Evolutionary conservation across 1,140 invertebrate species (phyloP), one percentile per base, ranked within the genome.

Genomic region (Drosophila ironensis): DNA sequence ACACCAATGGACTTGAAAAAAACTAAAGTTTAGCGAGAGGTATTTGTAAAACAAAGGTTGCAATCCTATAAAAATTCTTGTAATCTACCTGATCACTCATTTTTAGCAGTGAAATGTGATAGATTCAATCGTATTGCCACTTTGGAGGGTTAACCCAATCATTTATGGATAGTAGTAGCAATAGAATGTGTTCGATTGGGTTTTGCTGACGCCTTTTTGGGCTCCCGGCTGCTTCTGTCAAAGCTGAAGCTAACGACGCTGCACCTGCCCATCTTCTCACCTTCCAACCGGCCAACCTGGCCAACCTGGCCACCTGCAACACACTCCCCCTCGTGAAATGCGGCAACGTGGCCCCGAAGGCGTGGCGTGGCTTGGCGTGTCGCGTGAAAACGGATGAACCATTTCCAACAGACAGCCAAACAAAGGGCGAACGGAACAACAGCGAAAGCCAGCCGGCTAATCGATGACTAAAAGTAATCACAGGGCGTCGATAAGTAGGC

Each of bases 221-320:
- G 38, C 5, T 41, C 14, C 24, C 7, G 5, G 20, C 17, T 20
- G n/a, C 22, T 47, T 11, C 57, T 45, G 22, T 38, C 33, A 53
- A 54, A 76, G 48, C 56, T 72, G 54, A 72, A 78, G 78, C 77
- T 82, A 82, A 77, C 72, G 77, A 84, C 78, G 84, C 81, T 77
- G 75, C 60, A 46, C 22, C 57, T 61, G 57, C 27, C 48, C 22
- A 30, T 17, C 25, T 53, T n/a, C n/a, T n/a, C n/a, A n/a, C n/a
- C n/a, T n/a, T n/a, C 25, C 27, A 45, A 11, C 27, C 12, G 8
- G 1, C 7, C 27, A 28, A n/a, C n/a, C n/a, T n/a, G n/a, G 20
- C 30, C 30, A n/a, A 33, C 30, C 12, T 33, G 12, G 3, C 30
- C 11, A 33, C 11, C 30, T 14, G 30, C 30, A 33, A 35, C n/a